Base-by-base conservation (phyloP, 2,888 invertebrate genomes). In the Cinara cedri region DNA sequence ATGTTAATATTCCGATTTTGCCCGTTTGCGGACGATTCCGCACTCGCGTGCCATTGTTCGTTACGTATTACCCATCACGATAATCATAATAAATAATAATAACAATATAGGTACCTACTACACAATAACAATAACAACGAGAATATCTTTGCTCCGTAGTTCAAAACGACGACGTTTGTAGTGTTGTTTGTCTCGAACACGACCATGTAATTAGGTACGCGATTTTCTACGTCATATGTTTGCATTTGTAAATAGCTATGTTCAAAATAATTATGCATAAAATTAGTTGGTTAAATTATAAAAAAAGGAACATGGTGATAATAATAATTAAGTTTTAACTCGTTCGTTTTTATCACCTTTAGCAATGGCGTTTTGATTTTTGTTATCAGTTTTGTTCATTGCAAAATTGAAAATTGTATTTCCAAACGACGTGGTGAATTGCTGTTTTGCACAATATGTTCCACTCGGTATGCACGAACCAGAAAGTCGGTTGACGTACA, bases 351-450 rank as follows among this genome's bases (percentile, higher is more conserved):
- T 78, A 78, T 78, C 78, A 70, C n/a, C 13, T 24, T 49, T n/a
- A 70, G 60, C 34, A 78, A 78, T 70, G 70, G 49, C 68, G 26
- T 76, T 75, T 75, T 75, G 55, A 55, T 68, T 78, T 51, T 49
- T 51, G 51, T 78, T 78, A 78, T 78, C 70, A 78, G 78, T 51
- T 51, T 11, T 21, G 4, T 68, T 76, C 26, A 13, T 44, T 66
- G 44, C 60, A 49, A 76, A 46, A 42, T 76, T 49, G 57, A 19
- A 13, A 78, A 42, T 70, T 21, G 70, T 11, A n/a, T 62, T 62
- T 78, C 49, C 11, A 51, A 51, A 60, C 34, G 57, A 26, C 34
- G 46, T 60, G 68, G 34, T 68, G 51, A 51, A n/a, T 14, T 42
- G 0, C n/a, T 34, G 8, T 49, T 21, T 19, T 19, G 55, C 16